Percentiles rank a stretch among this genome's conserved stretches.
Evolutionary conservation across 2,888 invertebrate species (phyloP).

Genomic region (Idaea dimidiata): DNA sequence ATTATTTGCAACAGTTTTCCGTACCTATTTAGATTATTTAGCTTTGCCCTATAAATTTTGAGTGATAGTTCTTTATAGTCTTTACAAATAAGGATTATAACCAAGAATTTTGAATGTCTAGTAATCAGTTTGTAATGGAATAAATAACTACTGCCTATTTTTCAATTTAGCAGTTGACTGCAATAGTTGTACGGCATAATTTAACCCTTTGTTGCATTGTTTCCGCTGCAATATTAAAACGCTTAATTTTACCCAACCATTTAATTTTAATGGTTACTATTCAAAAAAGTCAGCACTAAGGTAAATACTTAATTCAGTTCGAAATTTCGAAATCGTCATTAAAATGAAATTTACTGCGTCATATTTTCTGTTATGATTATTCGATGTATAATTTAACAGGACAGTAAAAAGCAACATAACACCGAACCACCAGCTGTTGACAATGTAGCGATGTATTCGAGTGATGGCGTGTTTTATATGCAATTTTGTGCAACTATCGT

Average conservation of each 20-base stretch:
- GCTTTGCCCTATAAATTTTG: background rate
- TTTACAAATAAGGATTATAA: no score
- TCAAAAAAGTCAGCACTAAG: background rate
- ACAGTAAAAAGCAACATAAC: slow-evolving; percentile 21
- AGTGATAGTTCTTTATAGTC: no score
- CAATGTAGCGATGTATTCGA: slow-evolving; percentile 19
- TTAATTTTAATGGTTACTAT: background rate
- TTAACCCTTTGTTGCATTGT: no score
- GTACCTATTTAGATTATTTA: slow-evolving; percentile 12
- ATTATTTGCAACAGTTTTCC: slow-evolving; percentile 4
- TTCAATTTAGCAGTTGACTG: no score
- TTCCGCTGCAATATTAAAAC: no score
- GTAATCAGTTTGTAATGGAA: no score
- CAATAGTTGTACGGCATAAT: no score
- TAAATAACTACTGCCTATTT: no score
- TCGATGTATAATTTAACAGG: slow-evolving; percentile 15
- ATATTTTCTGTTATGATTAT: slow-evolving; percentile 17
- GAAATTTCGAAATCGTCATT: slow-evolving; percentile 8
- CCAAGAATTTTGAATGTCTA: no score
- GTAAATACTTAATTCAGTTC: slow-evolving; percentile 6
- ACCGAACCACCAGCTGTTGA: slow-evolving; percentile 17
- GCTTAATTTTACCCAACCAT: background rate
- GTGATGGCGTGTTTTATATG: slow-evolving; percentile 23
- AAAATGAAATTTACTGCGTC: slow-evolving; percentile 7
- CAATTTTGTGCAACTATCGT: slow-evolving; percentile 21